These are phyloP conservation scores for Argyrosomus regius DNA, from an alignment of 2,797 vertebrate genomes.

Conservation along the genomic window DNA sequence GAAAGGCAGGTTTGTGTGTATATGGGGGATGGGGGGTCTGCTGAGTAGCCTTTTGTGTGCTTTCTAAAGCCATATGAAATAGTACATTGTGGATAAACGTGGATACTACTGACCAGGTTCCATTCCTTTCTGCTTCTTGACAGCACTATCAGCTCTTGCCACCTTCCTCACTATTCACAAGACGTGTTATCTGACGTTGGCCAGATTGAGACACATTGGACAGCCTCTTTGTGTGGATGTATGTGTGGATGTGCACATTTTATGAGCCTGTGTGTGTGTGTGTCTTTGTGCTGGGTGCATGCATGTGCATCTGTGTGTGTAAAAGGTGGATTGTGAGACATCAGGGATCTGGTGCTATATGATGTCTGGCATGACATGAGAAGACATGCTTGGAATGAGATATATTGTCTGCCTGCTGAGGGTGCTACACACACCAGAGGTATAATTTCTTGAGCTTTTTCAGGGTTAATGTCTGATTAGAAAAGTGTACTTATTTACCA, in stretches of 20 bases:
- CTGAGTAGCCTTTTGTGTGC: constrained; percentile 67
- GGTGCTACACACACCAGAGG: constrained; percentile 10
- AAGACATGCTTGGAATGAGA: constrained; percentile 60
- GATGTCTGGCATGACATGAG: constrained; percentile 69
- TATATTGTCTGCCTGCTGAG: constrained; percentile 20
- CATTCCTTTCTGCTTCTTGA: constrained; percentile 51
- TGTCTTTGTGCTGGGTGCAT: constrained; percentile 27
- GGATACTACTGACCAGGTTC: constrained; percentile 61
- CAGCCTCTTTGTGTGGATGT: constrained; percentile 50
- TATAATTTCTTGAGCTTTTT: constrained; percentile 15
- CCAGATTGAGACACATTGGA: constrained; percentile 75
- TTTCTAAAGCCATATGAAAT: constrained; percentile 55
- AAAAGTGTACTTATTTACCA: constrained; percentile 43
- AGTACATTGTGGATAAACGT: constrained; percentile 44
- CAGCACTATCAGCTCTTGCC: constrained; percentile 65
- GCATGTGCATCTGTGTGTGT: constrained; percentile 42
- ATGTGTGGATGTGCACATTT: constrained; percentile 47
- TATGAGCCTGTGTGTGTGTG: constrained; percentile 22
- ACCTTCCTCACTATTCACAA: constrained; percentile 66
- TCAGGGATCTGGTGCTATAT: constrained; percentile 55
- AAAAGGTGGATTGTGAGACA: constrained; percentile 57
- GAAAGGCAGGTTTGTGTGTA: constrained; percentile 60
- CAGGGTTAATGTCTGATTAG: constrained; percentile 30
- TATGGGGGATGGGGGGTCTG: constrained; percentile 5
- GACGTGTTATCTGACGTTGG: constrained; percentile 71